Evolutionary conservation across 1,140 invertebrate genomes (phyloP), one percentile per base, ranked within the genome.

Genomic region (Spodoptera litura): DNA sequence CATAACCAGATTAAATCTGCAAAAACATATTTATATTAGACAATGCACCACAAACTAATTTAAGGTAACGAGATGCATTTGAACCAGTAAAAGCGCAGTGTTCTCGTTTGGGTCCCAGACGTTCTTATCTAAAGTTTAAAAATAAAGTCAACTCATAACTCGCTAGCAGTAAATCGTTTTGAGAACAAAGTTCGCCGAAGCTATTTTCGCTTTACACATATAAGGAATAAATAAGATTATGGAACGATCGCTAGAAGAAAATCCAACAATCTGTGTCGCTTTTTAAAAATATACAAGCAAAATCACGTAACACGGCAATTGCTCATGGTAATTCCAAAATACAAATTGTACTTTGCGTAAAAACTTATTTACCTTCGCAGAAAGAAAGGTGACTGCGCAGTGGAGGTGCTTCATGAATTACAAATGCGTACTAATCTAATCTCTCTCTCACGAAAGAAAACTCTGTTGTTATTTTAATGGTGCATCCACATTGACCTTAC

Each of bases 391-490:
- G 31, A 55, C 27, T 55, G 64, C 35, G n/a, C 44, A 68, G 15
- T 12, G 25, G 13, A 55, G 52, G n/a, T 55, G 6, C 27, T 20
- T 38, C 31, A 56, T 55, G 68, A 71, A 56, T 71, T 56, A 56
- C 27, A 71, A 71, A 71, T 71, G 31, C 6, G 25, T 70, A 12
- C 49, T 70, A 70, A 70, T 70, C 49, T 70, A 53, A 70, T 70
- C 49, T 52, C 44, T 11, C 49, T 51, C 49, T 3, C 6, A 8
- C 13, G 12, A 27, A 52, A 27, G 25, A 53, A 70, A 70, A 38
- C 35, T 13, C 66, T 27, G 25, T 53, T 44, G 4, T 15, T 64
- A 38, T 64, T 38, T 64, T 20, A 15, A 59, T 56, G n/a, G 15
- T 15, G 20, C 20, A 20, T 56, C 10, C 20, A 56, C 15, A 44